These are phyloP conservation scores for Takifugu flavidus DNA, from an alignment of 2,113 vertebrate species.

Conservation along the genomic window DNA sequence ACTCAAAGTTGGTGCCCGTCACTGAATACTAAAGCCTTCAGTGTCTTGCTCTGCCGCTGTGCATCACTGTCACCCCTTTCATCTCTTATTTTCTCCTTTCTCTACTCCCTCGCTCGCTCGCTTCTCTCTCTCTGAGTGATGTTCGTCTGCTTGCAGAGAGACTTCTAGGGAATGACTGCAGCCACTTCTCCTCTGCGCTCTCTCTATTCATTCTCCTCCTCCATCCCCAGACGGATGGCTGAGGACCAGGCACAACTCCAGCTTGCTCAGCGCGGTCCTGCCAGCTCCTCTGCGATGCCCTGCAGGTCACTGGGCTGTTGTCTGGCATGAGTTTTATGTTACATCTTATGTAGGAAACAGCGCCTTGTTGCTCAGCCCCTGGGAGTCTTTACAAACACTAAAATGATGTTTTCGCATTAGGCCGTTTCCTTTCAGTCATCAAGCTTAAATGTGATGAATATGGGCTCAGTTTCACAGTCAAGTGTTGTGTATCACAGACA, in stretches of 20 bases:
- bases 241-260: slow-evolving; percentile 44
- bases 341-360: background rate
- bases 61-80: slow-evolving; percentile 36
- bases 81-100: slow-evolving; percentile 23
- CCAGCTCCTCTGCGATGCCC: slow-evolving; percentile 54
- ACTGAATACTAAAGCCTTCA: slow-evolving; percentile 10
- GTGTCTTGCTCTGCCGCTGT: slow-evolving; percentile 18
- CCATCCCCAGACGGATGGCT: slow-evolving; percentile 46
- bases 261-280: slow-evolving; percentile 10
- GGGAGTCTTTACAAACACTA: no score
- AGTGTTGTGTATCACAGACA: no score
- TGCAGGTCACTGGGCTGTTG: slow-evolving; percentile 44
- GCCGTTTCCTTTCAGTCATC: no score
- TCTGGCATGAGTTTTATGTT: slow-evolving; percentile 36
- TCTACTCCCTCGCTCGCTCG: slow-evolving; percentile 24
- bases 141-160: slow-evolving; percentile 31
- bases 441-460: no score
- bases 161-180: slow-evolving; percentile 52
- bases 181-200: slow-evolving; percentile 48
- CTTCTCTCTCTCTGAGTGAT: slow-evolving; percentile 42
- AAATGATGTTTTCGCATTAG: no score
- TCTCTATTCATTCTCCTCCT: slow-evolving; percentile 51
- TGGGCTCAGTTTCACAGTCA: no score
- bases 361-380: background rate
- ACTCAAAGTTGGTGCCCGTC: slow-evolving; percentile 14